Conservation (phyloP, 2,888 invertebrate species). For the Ophioninae sp. region DNA sequence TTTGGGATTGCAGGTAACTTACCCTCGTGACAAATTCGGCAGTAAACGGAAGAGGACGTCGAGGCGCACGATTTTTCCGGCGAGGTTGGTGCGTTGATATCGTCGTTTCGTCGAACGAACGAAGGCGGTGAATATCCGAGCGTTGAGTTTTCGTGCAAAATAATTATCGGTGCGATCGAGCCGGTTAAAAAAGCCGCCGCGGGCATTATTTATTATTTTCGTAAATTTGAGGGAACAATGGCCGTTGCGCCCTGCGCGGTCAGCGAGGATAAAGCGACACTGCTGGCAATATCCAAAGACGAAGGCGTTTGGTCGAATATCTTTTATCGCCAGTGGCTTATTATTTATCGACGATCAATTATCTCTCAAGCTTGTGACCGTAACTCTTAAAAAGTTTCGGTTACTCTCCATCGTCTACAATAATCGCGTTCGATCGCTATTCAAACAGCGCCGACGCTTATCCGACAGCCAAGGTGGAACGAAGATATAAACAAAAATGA, state of each 20-base stretch:
- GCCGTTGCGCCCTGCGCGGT: background rate
- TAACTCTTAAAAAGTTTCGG: slow-evolving; percentile 19
- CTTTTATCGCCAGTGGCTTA: slow-evolving; percentile 40
- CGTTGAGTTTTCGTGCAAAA: slow-evolving; percentile 46
- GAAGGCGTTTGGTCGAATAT: background rate
- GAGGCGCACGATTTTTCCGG: slow-evolving; percentile 65
- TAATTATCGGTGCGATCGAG: slow-evolving; percentile 38
- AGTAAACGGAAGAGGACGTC: slow-evolving; percentile 65
- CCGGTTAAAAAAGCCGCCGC: slow-evolving; percentile 24
- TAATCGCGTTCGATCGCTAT: background rate
- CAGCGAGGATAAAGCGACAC: background rate
- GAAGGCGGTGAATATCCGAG: slow-evolving; percentile 24
- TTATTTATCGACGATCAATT: slow-evolving; percentile 46
- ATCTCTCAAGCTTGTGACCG: slow-evolving; percentile 21
- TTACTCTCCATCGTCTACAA: slow-evolving; percentile 2
- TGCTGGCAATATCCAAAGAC: background rate
- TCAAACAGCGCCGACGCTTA: slow-evolving; percentile 14
- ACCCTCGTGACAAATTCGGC: slow-evolving; percentile 83
- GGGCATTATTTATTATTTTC: slow-evolving; percentile 35
- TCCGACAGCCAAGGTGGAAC: slow-evolving; percentile 4
- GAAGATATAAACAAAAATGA: background rate
- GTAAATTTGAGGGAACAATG: slow-evolving; percentile 8
- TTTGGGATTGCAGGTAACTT: slow-evolving; percentile 17
- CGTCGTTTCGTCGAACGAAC: slow-evolving; percentile 22
- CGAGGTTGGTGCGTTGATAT: slow-evolving; percentile 31